Base-by-base conservation (phyloP, 2,113 vertebrate genomes). In the Camelus bactrianus region DNA sequence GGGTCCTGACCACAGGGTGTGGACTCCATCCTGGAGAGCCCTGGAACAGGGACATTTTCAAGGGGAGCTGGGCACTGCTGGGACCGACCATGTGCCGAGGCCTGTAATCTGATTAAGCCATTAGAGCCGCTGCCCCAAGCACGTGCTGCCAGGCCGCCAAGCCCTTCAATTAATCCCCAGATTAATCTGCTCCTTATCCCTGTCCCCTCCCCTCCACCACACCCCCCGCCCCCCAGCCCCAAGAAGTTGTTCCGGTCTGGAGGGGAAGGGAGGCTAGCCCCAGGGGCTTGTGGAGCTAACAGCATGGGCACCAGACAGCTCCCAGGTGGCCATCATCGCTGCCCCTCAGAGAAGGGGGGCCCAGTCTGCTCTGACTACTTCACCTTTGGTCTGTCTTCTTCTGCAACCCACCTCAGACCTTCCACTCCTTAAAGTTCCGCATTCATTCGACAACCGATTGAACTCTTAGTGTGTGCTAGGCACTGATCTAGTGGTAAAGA, bases 21-120 rank as follows among this genome's bases (percentile, higher is more conserved):
- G 17, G 60, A 14, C 38, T 92, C 22, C 79, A 86, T 50, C 32
- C 42, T 24, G n/a, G 46, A 77, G 12, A 75, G 56, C n/a, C 16
- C 48, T 79, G 69, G 69, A 32, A 80, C 4, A 17, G 64, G 48
- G 48, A 50, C 1, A 3, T 50, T 88, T 3, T 83, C 7, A 4
- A 86, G 54, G 30, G 56, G 70, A 95, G 84, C 38, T 96, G 95
- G 79, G 75, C 19, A 91, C 56, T 65, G 60, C 87, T 84, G 82
- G 67, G 62, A 86, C 22, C 20, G 7, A 86, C 54, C 64, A 83
- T 89, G 93, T 85, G 60, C 70, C 0, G 2, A 91, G 35, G 52
- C 75, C 86, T 96, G 30, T 97, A 94, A 96, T 96, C 79, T 94
- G 60, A 94, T 95, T 97, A 97, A 95, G 60, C 64, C 75, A 76